Evolutionary conservation across 1,140 invertebrate species (phyloP), one percentile per base, ranked within the genome.

Genomic region (Scaptomyza montana): DNA sequence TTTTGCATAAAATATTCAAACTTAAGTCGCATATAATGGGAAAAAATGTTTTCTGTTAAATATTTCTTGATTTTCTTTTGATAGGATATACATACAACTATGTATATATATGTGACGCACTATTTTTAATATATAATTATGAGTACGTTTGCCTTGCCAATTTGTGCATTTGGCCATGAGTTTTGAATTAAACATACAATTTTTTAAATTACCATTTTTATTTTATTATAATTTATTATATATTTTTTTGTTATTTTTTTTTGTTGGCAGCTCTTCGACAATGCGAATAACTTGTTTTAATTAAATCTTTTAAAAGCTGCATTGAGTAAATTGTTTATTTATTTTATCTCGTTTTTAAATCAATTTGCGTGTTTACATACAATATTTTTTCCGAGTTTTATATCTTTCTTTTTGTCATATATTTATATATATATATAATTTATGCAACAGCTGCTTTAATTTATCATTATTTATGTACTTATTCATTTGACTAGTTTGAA

Each of bases 121-220:
- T 74, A 30, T 21, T 59, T 36, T 69, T 56, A 36, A 63, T 74
- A 51, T 43, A 36, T 70, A 74, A 57, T 74, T 69, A 69, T 57
- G 57, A 61, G 36, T 68, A 69, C 59, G 65, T 33, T 63, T 41
- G 65, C 71, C 57, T 68, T 70, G 66, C 60, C 30, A 21, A 47
- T 53, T 59, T 53, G 41, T 64, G 60, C 54, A 64, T 69, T 69
- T 81, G 67, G 71, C 62, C 74, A 74, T 76, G 55, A 59, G 70
- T 65, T 78, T 78, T 87, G 75, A 79, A 87, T 81, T 82, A 89
- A 85, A 87, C 78, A 82, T 74, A 65, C 28, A 74, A 59, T 56
- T 54, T 67, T 54, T 30, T 25, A 30, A 33, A 47, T 59, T 45
- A 13, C 16, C 41, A 13, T 69, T 76, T 63, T 85, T 39, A 49